Conservation (phyloP, 1,140 invertebrate genomes). For the Tetramorium simillimum region DNA sequence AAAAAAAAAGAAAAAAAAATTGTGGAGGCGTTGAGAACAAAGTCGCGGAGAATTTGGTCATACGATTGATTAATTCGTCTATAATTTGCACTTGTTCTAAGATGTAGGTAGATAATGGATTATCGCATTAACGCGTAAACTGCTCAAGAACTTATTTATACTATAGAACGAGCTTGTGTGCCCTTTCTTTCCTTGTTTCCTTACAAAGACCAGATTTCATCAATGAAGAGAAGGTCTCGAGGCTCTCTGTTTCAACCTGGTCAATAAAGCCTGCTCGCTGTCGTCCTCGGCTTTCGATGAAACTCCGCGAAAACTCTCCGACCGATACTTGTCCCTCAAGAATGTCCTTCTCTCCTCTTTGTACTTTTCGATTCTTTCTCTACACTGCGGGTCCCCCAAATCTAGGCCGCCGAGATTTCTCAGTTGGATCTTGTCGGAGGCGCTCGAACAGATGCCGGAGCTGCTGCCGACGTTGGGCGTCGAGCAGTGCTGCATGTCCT, state of each 20-base stretch:
- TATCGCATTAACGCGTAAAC: conserved; percentile 25
- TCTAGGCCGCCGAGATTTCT: conserved; percentile 83
- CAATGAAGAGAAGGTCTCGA: conserved; percentile 84
- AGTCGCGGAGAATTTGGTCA: background rate
- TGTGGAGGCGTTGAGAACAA: conserved; percentile 1
- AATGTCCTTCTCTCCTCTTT: conserved; percentile 96
- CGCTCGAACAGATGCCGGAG: conserved; percentile 61
- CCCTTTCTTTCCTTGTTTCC: background rate
- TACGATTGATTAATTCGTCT: background rate
- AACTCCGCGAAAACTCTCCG: conserved; percentile 91
- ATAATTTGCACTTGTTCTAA: conserved; percentile 27
- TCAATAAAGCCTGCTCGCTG: conserved; percentile 82
- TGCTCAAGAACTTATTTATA: conserved; percentile 36
- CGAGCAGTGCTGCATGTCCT: conserved; percentile 81
- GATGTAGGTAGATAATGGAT: conserved; percentile 1
- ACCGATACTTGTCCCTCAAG: conserved; percentile 94
- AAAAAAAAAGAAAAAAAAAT: background rate
- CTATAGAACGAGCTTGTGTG: conserved; percentile 6
- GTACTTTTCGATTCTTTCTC: conserved; percentile 95
- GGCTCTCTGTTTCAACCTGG: conserved; percentile 83
- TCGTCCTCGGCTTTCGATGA: conserved; percentile 81
- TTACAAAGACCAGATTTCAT: conserved; percentile 57
- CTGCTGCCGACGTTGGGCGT: conserved; percentile 80
- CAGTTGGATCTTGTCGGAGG: conserved; percentile 72
- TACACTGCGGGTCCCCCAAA: conserved; percentile 86